These are phyloP conservation scores for Sphaerophoria rueppellii DNA, from an alignment of 2,888 invertebrate genomes.

Conservation along the genomic window DNA sequence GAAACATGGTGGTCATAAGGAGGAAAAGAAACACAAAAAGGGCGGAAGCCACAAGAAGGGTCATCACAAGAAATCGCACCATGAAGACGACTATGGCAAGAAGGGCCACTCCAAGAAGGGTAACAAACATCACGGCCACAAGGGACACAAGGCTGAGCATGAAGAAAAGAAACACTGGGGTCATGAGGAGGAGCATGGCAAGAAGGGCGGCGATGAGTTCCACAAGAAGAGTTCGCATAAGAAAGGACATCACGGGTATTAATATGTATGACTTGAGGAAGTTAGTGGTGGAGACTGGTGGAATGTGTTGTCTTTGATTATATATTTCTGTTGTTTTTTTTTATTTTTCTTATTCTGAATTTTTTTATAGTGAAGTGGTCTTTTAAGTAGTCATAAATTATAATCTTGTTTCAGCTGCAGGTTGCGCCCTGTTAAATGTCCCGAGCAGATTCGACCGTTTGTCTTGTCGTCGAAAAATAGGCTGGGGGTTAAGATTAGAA, in stretches of 20 bases:
- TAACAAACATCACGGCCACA: constrained; percentile 89
- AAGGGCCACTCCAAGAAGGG: constrained; percentile 92
- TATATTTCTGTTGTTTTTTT: constrained; percentile 36
- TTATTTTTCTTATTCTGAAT: too few relatives aligned
- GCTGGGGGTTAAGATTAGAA: constrained; percentile 41
- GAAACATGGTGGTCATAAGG: constrained; percentile 91
- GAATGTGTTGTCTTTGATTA: constrained; percentile 49
- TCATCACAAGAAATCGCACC: constrained; percentile 90
- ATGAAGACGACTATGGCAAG: constrained; percentile 90
- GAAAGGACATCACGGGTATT: constrained; percentile 80
- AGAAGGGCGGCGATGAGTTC: constrained; percentile 91
- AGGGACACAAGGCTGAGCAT: constrained; percentile 90
- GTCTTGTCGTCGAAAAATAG: constrained; percentile 16
- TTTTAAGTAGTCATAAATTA: constrained; percentile 59
- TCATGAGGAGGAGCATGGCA: constrained; percentile 89
- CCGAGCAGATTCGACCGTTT: constrained; percentile 51
- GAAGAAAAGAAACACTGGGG: constrained; percentile 90
- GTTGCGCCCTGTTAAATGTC: constrained; percentile 42
- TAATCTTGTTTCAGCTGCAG: constrained; percentile 49
- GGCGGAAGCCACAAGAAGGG: constrained; percentile 92
- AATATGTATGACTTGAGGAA: constrained; percentile 28
- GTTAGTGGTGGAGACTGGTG: background rate
- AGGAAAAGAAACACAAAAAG: constrained; percentile 91
- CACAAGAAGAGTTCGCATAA: constrained; percentile 87
- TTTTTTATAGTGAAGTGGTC: background rate